Evolutionary conservation across 2,888 invertebrate genomes (phyloP), one percentile per base, ranked within the genome.

Genomic region (Parasteatoda lunata): DNA sequence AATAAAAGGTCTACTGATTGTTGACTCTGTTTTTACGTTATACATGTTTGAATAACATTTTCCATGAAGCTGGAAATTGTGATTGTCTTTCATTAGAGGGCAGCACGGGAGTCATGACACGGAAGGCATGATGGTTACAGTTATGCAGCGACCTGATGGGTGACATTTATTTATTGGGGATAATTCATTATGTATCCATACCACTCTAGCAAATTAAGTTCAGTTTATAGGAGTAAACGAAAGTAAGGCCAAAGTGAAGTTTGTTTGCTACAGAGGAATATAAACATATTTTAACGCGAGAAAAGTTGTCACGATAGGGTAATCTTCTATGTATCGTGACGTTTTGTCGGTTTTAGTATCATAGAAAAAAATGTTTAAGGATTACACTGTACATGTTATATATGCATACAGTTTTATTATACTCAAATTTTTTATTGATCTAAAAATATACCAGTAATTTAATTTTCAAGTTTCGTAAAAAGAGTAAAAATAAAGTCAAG

Each of bases 111-210:
- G 54, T 59, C 6, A 49, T 15, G 69, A 65, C 82, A 82, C 82
- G 82, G 70, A 76, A 73, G 73, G 30, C 30, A 30, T 65, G 51
- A 72, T 51, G 49, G 51, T n/a, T 48, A 65, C 45, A 64, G 64
- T 54, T 30, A 65, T 54, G 77, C 30, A 30, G 54, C 64, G 48
- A 48, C 45, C 65, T 65, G 68, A 73, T 75, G 80, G 80, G 85
- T 77, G 85, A 81, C 85, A 86, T 80, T 86, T 86, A 86, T 86
- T 86, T 86, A 86, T 86, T 86, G 80, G 70, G 80, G 80, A 68
- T 80, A 77, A 86, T 86, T 86, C 85, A 86, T 86, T 86, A 86
- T 86, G 85, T 86, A 86, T 86, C 80, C 66, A 72, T 77, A 48
- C 71, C 85, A 86, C 85, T 86, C 85, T 80, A 77, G 71, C 66